These are phyloP conservation scores for Saccostrea glomerata DNA, from an alignment of 1,140 invertebrate species.

Conservation along the genomic window DNA sequence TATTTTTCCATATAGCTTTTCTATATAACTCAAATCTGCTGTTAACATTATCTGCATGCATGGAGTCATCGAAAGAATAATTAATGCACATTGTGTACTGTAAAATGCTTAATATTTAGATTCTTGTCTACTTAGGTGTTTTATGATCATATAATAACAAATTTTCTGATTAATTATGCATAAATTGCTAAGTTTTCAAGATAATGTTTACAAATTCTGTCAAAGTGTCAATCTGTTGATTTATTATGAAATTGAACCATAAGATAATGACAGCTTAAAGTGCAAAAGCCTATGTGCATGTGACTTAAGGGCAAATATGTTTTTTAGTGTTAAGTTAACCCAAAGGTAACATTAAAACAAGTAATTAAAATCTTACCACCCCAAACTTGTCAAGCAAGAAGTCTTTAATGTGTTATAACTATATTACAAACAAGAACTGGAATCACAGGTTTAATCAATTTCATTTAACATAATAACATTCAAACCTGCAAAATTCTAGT, in stretches of 20 bases:
- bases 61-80: too few species aligned
- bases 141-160: background rate
- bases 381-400: background rate
- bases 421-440: background rate
- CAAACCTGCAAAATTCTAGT: background rate
- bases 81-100: too few species aligned
- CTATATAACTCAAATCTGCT: too few species aligned
- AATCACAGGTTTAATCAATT: background rate
- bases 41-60: too few species aligned
- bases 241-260: constrained; percentile 10
- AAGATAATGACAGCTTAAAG: background rate
- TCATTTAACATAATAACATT: background rate
- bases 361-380: background rate
- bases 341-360: constrained; percentile 11
- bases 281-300: background rate
- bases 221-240: constrained; percentile 10
- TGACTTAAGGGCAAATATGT: background rate
- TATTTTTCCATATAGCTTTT: too few species aligned
- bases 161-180: background rate
- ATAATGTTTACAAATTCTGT: background rate
- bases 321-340: constrained; percentile 20
- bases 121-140: background rate
- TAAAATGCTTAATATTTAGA: too few species aligned
- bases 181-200: constrained; percentile 25
- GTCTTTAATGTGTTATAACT: background rate